Evolutionary conservation across 2,797 vertebrate genomes (phyloP).

Genomic region (Poeciliopsis paucimaculata): DNA sequence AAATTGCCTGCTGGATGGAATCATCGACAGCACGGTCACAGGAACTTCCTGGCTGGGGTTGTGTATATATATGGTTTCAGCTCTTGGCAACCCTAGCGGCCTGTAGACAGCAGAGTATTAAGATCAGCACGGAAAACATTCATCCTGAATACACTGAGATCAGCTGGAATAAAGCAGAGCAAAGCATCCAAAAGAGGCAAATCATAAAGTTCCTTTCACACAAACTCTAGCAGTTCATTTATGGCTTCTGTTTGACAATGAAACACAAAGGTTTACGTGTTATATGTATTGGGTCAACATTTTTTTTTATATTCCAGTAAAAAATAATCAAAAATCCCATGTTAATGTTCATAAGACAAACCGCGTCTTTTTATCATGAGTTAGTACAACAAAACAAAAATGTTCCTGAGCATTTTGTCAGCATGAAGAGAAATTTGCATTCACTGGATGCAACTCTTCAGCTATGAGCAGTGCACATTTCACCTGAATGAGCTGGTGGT

Average conservation of each 20-base stretch:
- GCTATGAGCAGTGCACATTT: constrained; percentile 10
- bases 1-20: constrained; percentile 94
- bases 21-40: constrained; percentile 93
- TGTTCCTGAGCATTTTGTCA: constrained; percentile 16
- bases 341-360: not conserved
- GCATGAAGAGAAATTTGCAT: constrained; percentile 16
- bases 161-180: not conserved
- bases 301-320: not conserved
- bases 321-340: not conserved
- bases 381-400: not conserved
- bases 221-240: not conserved
- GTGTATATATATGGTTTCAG: constrained; percentile 92
- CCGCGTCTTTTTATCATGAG: not conserved
- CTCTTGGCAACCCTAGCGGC: constrained; percentile 90
- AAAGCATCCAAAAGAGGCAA: not conserved
- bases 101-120: constrained; percentile 67
- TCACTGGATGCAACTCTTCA: constrained; percentile 15
- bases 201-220: not conserved
- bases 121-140: constrained; percentile 22
- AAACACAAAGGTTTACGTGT: not conserved
- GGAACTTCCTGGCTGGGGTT: constrained; percentile 94
- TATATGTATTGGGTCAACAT: not conserved
- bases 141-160: not conserved
- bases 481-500: constrained; percentile 4
- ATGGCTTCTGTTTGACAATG: not conserved